phyloP scores from a whole-genome alignment of 2,797 vertebrate genomes.

The Paedocypris micromegethes region DNA sequence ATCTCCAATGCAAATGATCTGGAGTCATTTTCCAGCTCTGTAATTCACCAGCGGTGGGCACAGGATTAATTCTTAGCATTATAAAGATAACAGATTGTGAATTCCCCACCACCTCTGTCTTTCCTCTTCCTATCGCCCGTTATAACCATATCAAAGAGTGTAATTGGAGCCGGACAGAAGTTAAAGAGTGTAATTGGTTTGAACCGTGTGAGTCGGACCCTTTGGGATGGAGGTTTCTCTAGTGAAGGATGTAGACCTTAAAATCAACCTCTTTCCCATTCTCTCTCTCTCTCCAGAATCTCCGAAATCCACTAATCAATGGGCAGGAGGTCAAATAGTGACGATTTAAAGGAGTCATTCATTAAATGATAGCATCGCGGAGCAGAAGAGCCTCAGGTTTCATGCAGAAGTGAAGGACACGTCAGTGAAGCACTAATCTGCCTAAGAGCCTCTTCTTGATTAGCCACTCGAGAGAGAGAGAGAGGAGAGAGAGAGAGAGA shows the following conservation, averaged over 20 bases:
- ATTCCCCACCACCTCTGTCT: slow-evolving; percentile 25
- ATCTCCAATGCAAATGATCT: slow-evolving; percentile 60
- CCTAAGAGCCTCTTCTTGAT: slow-evolving; percentile 43
- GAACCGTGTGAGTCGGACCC: slow-evolving; percentile 26
- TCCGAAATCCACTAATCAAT: too few relatives aligned
- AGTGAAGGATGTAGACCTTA: neutral
- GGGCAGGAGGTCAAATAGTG: too few relatives aligned
- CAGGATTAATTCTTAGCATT: slow-evolving; percentile 66
- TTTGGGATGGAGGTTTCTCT: slow-evolving; percentile 12
- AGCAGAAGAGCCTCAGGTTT: slow-evolving; percentile 5
- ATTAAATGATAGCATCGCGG: slow-evolving; percentile 20
- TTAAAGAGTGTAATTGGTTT: neutral
- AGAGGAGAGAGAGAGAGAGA: slow-evolving; percentile 17
- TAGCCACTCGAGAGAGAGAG: slow-evolving; percentile 33
- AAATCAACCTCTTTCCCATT: too few relatives aligned
- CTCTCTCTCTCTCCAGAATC: too few relatives aligned
- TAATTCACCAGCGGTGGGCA: slow-evolving; percentile 68
- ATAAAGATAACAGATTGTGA: slow-evolving; percentile 60
- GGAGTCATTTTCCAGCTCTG: slow-evolving; percentile 65
- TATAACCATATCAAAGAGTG: slow-evolving; percentile 67
- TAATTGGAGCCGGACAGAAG: slow-evolving; percentile 1
- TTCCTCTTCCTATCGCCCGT: slow-evolving; percentile 49
- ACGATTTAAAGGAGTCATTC: neutral
- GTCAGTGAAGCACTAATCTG: slow-evolving; percentile 36
- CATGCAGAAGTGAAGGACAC: slow-evolving; percentile 29